phyloP scores from a whole-genome alignment of 1,140 invertebrate genomes.

The Bactericera cockerelli region DNA sequence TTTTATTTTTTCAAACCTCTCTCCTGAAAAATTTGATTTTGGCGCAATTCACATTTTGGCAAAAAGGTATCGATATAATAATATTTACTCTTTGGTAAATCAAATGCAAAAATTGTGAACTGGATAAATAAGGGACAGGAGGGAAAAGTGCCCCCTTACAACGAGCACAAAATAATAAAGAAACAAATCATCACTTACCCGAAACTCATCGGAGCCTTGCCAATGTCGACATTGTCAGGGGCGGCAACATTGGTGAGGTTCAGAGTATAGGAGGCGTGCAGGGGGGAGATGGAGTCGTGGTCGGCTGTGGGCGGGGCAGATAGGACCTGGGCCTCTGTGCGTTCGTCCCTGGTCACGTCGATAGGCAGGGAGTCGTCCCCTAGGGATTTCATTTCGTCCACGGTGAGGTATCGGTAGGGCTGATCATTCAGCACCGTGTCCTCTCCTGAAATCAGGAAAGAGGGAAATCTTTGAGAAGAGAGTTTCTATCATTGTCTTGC shows the following conservation, averaged over 20 bases:
- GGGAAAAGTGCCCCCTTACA: too few species aligned
- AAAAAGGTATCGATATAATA: too few species aligned
- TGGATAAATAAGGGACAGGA: too few species aligned
- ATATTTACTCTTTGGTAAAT: too few species aligned
- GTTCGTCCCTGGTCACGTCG: slow-evolving; percentile 77
- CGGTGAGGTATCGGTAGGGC: slow-evolving; percentile 78
- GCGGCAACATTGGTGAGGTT: slow-evolving; percentile 31
- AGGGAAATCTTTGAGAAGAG: too few species aligned
- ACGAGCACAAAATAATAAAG: too few species aligned
- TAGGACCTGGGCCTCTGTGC: slow-evolving; percentile 36
- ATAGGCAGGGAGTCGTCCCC: slow-evolving; percentile 85
- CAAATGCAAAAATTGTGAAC: too few species aligned
- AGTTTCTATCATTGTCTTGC: too few species aligned
- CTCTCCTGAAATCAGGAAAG: slow-evolving; percentile 43
- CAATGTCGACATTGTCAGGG: slow-evolving; percentile 54
- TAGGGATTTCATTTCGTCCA: slow-evolving; percentile 86
- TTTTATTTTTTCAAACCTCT: too few species aligned
- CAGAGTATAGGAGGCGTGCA: slow-evolving; percentile 34
- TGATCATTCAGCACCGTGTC: slow-evolving; percentile 79
- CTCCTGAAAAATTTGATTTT: too few species aligned
- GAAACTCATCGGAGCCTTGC: slow-evolving; percentile 48
- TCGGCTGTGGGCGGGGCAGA: slow-evolving; percentile 36
- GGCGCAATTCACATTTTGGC: too few species aligned
- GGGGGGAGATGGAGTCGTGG: slow-evolving; percentile 45
- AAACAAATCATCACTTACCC: too few species aligned